These are phyloP conservation scores for Agriopis aurantiaria DNA, from an alignment of 2,888 invertebrate genomes.

Conservation along the genomic window DNA sequence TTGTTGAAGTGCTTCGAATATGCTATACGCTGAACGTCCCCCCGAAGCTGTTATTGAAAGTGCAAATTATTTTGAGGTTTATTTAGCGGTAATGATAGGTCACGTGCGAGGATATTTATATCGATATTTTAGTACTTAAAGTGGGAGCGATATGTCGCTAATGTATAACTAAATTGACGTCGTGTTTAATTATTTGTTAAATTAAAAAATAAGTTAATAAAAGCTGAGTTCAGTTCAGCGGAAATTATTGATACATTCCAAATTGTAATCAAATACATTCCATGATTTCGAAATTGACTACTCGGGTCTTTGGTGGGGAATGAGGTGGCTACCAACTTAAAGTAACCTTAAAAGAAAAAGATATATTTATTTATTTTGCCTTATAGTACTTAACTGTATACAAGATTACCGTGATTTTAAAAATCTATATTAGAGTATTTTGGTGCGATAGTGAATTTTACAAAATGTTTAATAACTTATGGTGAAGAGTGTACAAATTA, in stretches of 20 bases:
- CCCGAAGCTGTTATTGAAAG: constrained; percentile 82
- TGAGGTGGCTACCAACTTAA: constrained; percentile 71
- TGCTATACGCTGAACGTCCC: constrained; percentile 83
- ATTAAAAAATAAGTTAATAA: constrained; percentile 51
- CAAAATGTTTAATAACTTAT: constrained; percentile 80
- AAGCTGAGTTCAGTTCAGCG: constrained; percentile 48
- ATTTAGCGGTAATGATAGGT: constrained; percentile 72
- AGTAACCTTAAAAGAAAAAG: constrained; percentile 62
- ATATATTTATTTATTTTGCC: constrained; percentile 70
- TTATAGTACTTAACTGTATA: constrained; percentile 75
- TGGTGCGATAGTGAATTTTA: constrained; percentile 86
- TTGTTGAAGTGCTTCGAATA: constrained; percentile 78
- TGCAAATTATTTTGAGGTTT: constrained; percentile 82
- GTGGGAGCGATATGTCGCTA: constrained; percentile 64
- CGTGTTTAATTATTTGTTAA: constrained; percentile 48
- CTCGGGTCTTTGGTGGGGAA: constrained; percentile 76
- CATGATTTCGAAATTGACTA: constrained; percentile 65
- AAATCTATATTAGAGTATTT: constrained; percentile 78
- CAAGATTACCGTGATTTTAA: constrained; percentile 68
- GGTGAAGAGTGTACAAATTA: constrained; percentile 84
- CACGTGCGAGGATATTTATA: constrained; percentile 78
- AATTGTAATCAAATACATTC: constrained; percentile 69
- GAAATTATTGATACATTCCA: constrained; percentile 68
- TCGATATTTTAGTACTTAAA: constrained; percentile 82
- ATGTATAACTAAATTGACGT: constrained; percentile 54